A percentile compares a stretch with the other conserved stretches of the same genome.
These are phyloP conservation scores for Apis mellifera DNA, from an alignment of 1,140 invertebrate species.

Conservation along the genomic window Amel_HAv3.1 CM009943.2:4496001-4496500, in stretches of 20 bases:
- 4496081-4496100: not conserved
- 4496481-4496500: slow-evolving; percentile 16
- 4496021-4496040: not conserved
- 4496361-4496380: slow-evolving; percentile 52
- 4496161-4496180: slow-evolving; percentile 41
- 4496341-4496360: slow-evolving; percentile 48
- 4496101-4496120: not conserved
- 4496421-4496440: slow-evolving; percentile 28
- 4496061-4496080: not conserved
- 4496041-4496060: not conserved
- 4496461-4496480: slow-evolving; percentile 44
- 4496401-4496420: slow-evolving; percentile 32
- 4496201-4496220: slow-evolving; percentile 24
- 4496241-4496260: slow-evolving; percentile 48
- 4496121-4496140: not conserved
- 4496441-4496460: slow-evolving; percentile 40
- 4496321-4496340: slow-evolving; percentile 47
- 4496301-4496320: slow-evolving; percentile 29
- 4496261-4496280: slow-evolving; percentile 23
- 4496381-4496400: slow-evolving; percentile 43
- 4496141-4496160: slow-evolving; percentile 56
- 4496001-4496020: not conserved
- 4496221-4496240: slow-evolving; percentile 37
- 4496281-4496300: slow-evolving; percentile 42
- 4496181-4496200: slow-evolving; percentile 54